Percentiles rank a stretch among this genome's conserved stretches.
Conservation (phyloP, 2,797 vertebrate species). For the Paratrypauchen microcephalus region DNA sequence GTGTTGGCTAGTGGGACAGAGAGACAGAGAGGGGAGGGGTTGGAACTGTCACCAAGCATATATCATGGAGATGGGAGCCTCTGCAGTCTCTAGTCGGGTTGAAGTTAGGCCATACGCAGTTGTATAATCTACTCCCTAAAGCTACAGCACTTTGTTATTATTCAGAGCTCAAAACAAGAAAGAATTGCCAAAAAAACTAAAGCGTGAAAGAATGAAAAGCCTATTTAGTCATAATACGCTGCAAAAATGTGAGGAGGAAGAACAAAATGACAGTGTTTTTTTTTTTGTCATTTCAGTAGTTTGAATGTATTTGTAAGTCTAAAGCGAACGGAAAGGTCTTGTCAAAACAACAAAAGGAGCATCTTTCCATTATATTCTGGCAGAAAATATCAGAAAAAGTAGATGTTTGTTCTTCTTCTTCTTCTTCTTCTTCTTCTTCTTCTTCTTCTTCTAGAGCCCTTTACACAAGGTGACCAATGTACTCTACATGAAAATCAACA, state of each 20-base stretch:
- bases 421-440: too few relatives aligned
- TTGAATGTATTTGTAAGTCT: not conserved
- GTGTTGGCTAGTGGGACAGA: slow-evolving; percentile 50
- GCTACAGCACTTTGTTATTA: slow-evolving; percentile 6
- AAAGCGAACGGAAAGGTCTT: too few relatives aligned
- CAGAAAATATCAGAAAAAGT: too few relatives aligned
- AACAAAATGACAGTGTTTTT: not conserved
- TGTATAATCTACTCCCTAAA: slow-evolving; percentile 35
- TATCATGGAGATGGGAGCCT: slow-evolving; percentile 63
- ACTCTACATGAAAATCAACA: too few relatives aligned
- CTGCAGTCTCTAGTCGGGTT: slow-evolving; percentile 49
- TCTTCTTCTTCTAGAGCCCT: too few relatives aligned
- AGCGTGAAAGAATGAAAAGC: not conserved
- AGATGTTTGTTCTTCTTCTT: too few relatives aligned
- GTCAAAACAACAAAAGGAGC: too few relatives aligned
- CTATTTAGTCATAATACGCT: not conserved
- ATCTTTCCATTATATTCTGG: too few relatives aligned
- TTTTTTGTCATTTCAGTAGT: not conserved
- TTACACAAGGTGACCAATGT: too few relatives aligned
- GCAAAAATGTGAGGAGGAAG: not conserved
- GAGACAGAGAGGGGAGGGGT: slow-evolving; percentile 20
- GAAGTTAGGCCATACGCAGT: slow-evolving; percentile 41
- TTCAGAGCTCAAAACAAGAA: not conserved
- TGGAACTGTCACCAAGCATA: slow-evolving; percentile 45
- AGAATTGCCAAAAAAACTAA: not conserved